Conservation (phyloP, 1,140 invertebrate genomes). For the Bombus ignitus region DNA sequence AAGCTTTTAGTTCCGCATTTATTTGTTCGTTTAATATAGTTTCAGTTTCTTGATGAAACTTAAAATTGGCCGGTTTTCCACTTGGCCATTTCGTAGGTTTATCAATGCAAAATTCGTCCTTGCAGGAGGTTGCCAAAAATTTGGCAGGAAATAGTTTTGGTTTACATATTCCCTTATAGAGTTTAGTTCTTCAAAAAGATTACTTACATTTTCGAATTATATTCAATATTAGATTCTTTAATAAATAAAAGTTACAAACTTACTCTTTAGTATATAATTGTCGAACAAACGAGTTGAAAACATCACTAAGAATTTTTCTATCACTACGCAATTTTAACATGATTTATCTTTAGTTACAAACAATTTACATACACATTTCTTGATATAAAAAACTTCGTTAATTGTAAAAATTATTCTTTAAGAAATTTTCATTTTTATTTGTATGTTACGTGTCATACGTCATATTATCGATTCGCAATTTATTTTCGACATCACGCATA, state of each 20-base stretch:
- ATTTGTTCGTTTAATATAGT: slow-evolving; percentile 73
- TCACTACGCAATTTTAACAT: background rate
- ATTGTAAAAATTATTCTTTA: background rate
- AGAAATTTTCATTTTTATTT: background rate
- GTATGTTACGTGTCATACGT: background rate
- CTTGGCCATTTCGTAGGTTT: slow-evolving; percentile 70
- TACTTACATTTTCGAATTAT: background rate
- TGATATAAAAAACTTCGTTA: background rate
- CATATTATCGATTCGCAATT: slow-evolving; percentile 18
- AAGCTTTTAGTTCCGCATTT: slow-evolving; percentile 72
- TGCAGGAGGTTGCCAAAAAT: background rate
- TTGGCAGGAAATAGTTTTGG: background rate
- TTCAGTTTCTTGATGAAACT: slow-evolving; percentile 76
- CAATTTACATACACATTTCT: slow-evolving; percentile 18
- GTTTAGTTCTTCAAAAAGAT: slow-evolving; percentile 31
- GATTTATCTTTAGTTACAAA: background rate
- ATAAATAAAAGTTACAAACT: background rate
- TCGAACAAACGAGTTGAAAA: background rate
- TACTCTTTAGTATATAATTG: slow-evolving; percentile 9
- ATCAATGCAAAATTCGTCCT: slow-evolving; percentile 25
- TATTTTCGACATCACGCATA: background rate
- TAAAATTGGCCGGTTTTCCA: slow-evolving; percentile 64
- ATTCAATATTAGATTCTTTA: background rate
- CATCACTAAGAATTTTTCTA: slow-evolving; percentile 1
- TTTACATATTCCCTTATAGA: background rate